Evolutionary conservation across 2,888 invertebrate species (phyloP), one percentile per base, ranked within the genome.

Genomic region (Glyphotaelius pellucidus): DNA sequence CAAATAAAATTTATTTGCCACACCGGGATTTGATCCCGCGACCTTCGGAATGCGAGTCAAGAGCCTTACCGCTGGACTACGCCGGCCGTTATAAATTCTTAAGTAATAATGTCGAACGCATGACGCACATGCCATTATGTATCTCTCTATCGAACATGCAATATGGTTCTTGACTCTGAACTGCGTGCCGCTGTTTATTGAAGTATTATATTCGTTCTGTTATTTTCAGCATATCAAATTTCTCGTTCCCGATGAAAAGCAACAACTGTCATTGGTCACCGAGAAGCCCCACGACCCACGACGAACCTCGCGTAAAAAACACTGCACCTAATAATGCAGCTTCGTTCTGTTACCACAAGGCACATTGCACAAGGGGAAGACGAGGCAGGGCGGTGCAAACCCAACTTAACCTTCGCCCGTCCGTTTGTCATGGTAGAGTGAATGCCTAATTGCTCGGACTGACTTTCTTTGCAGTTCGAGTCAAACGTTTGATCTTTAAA

Each of bases 191-290:
- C 83, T 88, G 92, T 90, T 92, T 42, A 91, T 86, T 83, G 91
- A 91, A 93, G 92, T 92, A 91, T 91, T 92, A 93, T 93, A 92
- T 93, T 81, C 91, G 80, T 92, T 91, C 89, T 91, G 92, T 89
- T 92, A 67, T 90, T 89, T 88, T 92, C 32, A 90, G 83, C 89
- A 90, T 93, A 93, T 93, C 93, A 89, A 87, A 92, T 93, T 86
- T 90, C 93, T 80, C 92, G 89, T 89, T 93, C 85, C 90, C 90
- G 79, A 80, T 88, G 89, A 79, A 92, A 67, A 93, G 92, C 92
- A 91, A 92, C 93, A 92, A 93, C 93, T 93, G 93, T 93, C 93
- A 93, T 92, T 92, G 91, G 80, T 91, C 85, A 89, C 92, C 32
- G 86, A 79, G 93, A 93, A 93, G 93, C 93, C 93, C 87, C 89